Evolutionary conservation across 2,113 vertebrate species (phyloP).

Genomic region (Gymnorhina tibicen): DNA sequence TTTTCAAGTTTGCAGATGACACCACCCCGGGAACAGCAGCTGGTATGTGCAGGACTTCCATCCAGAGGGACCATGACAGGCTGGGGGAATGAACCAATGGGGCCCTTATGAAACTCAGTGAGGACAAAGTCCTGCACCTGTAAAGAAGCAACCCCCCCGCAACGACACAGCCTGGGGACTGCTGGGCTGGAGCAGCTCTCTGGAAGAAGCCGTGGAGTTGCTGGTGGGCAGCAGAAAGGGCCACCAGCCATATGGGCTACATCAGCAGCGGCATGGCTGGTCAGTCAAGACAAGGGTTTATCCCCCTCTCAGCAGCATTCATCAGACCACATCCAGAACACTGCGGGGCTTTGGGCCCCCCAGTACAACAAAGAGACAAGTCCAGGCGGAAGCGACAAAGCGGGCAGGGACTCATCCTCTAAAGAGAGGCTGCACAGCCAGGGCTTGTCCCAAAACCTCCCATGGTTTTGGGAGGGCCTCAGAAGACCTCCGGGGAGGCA

Average conservation of each 20-base stretch:
- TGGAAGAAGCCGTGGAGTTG: background rate
- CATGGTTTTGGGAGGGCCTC: background rate
- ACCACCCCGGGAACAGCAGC: background rate
- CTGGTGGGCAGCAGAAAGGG: background rate
- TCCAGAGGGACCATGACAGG: background rate
- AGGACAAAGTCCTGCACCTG: background rate
- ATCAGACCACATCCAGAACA: background rate
- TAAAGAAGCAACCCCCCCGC: background rate
- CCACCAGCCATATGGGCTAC: background rate
- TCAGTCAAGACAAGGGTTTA: background rate
- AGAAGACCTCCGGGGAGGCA: background rate
- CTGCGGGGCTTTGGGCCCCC: fast-evolving
- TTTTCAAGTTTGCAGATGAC: background rate
- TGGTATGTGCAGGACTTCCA: too few relatives aligned
- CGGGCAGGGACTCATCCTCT: background rate
- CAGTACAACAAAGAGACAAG: background rate
- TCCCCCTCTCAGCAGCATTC: background rate
- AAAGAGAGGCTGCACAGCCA: background rate
- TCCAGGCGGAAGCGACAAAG: background rate
- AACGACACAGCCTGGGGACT: fast-evolving
- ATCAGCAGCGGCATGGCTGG: fast-evolving
- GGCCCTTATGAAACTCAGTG: fast-evolving
- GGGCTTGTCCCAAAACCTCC: too few relatives aligned
- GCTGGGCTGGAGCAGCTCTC: background rate
- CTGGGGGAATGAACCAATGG: background rate